These are phyloP conservation scores for Dinocampus coccinellae DNA, from an alignment of 2,888 invertebrate genomes.

Conservation along the genomic window DNA sequence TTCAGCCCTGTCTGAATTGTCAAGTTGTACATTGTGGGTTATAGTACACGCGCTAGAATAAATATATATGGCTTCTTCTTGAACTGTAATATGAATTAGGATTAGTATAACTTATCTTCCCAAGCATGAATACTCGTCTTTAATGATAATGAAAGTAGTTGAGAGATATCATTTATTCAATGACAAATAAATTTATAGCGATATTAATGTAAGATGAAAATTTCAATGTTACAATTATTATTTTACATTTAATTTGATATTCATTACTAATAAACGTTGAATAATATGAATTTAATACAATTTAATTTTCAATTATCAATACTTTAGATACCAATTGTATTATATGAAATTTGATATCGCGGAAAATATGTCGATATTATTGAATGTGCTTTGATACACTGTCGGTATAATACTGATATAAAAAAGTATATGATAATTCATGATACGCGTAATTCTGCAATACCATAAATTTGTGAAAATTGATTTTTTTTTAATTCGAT, in stretches of 20 bases:
- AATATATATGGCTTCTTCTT: constrained; percentile 63
- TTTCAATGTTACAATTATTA: too few species aligned
- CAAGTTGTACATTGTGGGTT: constrained; percentile 47
- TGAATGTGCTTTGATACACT: not conserved
- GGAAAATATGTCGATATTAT: not conserved
- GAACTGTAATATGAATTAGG: constrained; percentile 64
- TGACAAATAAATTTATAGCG: too few species aligned
- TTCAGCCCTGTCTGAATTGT: constrained; percentile 39
- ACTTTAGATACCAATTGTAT: too few species aligned
- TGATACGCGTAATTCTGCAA: not conserved
- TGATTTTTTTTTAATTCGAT: not conserved
- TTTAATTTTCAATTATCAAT: too few species aligned
- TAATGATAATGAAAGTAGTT: constrained; percentile 7
- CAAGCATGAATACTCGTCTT: constrained; percentile 31
- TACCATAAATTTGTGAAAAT: not conserved
- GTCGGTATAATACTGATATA: not conserved
- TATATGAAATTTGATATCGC: not conserved
- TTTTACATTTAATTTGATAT: too few species aligned
- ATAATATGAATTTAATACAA: too few species aligned
- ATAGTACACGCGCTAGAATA: constrained; percentile 49
- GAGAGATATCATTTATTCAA: not conserved
- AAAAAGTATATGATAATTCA: not conserved
- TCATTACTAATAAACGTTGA: too few species aligned
- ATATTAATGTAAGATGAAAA: too few species aligned
- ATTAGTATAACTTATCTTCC: constrained; percentile 53